phyloP scores from a whole-genome alignment of 2,113 vertebrate species.

The cattle (Bos taurus) region ARS-UCD2.0 NW_020192292.1:8243501-8244000 shows the following conservation, averaged over 20 bases:
- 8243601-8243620: neutral
- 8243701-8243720: neutral
- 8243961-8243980: neutral
- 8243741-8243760: neutral
- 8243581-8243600: neutral
- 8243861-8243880: neutral
- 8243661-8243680: neutral
- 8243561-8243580: neutral
- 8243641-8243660: neutral
- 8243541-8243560: neutral
- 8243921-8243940: neutral
- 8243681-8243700: neutral
- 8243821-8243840: neutral
- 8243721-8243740: neutral
- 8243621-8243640: neutral
- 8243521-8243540: neutral
- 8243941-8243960: neutral
- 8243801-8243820: neutral
- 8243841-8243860: neutral
- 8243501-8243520: neutral
- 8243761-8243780: neutral
- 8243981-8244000: neutral
- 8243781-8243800: neutral
- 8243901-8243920: neutral
- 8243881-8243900: neutral